Evolutionary conservation across 2,888 invertebrate genomes (phyloP), one percentile per base, ranked within the genome.

Genomic region (Acronicta leporina): DNA sequence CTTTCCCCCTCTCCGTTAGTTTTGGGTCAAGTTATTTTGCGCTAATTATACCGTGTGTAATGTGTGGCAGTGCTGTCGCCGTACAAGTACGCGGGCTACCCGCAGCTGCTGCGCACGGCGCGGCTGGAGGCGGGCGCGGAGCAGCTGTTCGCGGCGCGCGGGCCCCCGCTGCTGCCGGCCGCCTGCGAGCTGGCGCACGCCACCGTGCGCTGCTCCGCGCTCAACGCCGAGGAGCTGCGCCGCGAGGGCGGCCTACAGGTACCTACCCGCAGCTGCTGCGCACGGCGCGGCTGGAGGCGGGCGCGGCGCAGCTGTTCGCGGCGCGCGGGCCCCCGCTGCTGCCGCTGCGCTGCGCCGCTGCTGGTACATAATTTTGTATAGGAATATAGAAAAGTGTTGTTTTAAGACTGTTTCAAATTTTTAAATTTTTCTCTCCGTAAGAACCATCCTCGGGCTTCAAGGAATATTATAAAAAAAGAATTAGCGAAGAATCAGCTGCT

Each of bases 41-140:
- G n/a, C n/a, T n/a, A n/a, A n/a, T n/a, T 20, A 20, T 20, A 20
- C 2, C 4, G 2, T 20, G 20, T 20, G 20, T 20, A 20, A 20
- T 57, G 1, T 60, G 44, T 11, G 86, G 14, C 86, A 97, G 98
- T 97, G 64, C 94, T 99, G 41, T 96, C 97, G 55, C 99, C 99
- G 0, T 99, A 99, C 94, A 99, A 99, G 89, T 99, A 99, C 94
- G 99, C 99, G 59, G 99, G 99, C 11, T 99, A 99, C 95, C 98
- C 99, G 0, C 99, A 99, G 92, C 95, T 99, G 20, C 97, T 99
- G 52, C 97, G 98, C 90, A 99, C 99, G 3, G 99, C 99, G 71
- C 96, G 97, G 72, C 92, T 99, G 87, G 99, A 99, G 92, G 98
- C 99, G 0, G 97, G 96, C 54, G 99, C 99, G 83, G 98, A 99